These are phyloP conservation scores for Periphyllus acericola DNA, from an alignment of 2,888 invertebrate species.

Conservation along the genomic window DNA sequence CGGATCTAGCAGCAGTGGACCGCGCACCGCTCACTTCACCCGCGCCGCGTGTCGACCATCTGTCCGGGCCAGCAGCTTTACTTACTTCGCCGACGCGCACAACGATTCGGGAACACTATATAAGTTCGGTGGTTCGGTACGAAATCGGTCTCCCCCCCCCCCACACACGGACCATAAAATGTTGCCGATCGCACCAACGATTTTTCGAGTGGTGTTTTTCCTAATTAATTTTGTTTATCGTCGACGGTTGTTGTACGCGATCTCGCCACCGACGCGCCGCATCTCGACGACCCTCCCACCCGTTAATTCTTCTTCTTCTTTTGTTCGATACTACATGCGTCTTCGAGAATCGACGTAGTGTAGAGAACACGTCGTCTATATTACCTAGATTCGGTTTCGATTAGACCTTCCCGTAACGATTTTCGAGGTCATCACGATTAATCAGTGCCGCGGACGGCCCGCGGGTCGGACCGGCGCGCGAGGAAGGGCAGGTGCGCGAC, in stretches of 20 bases:
- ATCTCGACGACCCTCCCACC: background rate
- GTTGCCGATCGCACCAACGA: background rate
- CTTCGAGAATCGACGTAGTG: background rate
- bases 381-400: constrained; percentile 54
- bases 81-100: too few species aligned
- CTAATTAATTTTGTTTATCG: background rate
- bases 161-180: background rate
- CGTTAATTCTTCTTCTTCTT: background rate
- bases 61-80: background rate
- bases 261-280: background rate
- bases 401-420: constrained; percentile 53
- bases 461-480: constrained; percentile 40
- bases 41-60: constrained; percentile 12
- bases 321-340: constrained; percentile 13
- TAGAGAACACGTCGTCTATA: background rate
- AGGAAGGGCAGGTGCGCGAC: constrained; percentile 34
- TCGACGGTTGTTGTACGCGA: background rate
- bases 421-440: constrained; percentile 59
- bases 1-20: background rate
- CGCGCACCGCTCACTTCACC: background rate
- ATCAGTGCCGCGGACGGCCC: constrained; percentile 51
- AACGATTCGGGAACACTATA: too few species aligned
- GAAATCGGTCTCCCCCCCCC: background rate
- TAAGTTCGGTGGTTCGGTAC: background rate
- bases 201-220: background rate